Conservation (phyloP, 1,140 invertebrate genomes). For the Chrysoperla carnea region DNA sequence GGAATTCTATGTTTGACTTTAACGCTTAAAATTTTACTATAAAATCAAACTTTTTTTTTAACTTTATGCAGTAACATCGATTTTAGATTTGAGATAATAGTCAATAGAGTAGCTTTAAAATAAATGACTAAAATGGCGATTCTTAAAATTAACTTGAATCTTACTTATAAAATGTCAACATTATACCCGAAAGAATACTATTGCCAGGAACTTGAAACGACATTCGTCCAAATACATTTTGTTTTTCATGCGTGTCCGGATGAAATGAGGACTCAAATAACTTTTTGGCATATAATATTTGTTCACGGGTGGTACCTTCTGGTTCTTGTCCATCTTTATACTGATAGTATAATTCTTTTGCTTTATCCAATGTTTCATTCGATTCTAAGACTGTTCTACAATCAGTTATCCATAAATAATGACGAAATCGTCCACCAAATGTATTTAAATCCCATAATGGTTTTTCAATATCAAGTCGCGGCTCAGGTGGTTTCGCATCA, state of each 20-base stretch:
- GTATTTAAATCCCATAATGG: conserved; percentile 86
- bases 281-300: conserved; percentile 84
- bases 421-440: conserved; percentile 78
- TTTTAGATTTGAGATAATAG: too few species aligned
- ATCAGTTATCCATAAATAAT: conserved; percentile 93
- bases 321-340: conserved; percentile 62
- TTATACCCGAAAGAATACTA: conserved; percentile 90
- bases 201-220: conserved; percentile 97
- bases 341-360: conserved; percentile 54
- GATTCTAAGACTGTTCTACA: conserved; percentile 69
- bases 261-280: conserved; percentile 96
- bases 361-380: conserved; percentile 50
- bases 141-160: too few species aligned
- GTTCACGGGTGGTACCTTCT: conserved; percentile 47
- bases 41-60: too few species aligned
- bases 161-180: conserved; percentile 96
- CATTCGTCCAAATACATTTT: conserved; percentile 94
- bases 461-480: conserved; percentile 64
- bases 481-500: too few species aligned
- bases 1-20: too few species aligned
- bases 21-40: too few species aligned
- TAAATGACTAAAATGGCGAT: too few species aligned
- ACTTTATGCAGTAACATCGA: too few species aligned
- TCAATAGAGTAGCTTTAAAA: too few species aligned
- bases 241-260: conserved; percentile 95